Evolutionary conservation across 2,113 vertebrate species (phyloP), one percentile per base, ranked within the genome.

Genomic region (Australoheros scitulus): DNA sequence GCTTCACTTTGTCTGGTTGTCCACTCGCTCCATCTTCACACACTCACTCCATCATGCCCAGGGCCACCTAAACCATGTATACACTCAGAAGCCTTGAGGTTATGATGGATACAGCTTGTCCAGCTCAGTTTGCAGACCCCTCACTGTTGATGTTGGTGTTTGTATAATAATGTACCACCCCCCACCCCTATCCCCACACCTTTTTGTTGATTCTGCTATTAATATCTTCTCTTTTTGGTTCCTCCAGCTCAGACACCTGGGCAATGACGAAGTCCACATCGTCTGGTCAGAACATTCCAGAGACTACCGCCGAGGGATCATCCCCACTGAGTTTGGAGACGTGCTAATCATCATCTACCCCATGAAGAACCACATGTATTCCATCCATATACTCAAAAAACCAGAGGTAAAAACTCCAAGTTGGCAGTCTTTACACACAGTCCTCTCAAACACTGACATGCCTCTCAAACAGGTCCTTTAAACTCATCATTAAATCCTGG

Each of bases 321-420:
- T 99, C 93, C 98, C 98, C 89, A 99, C 98, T 11, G 98, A 99
- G 93, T 99, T 99, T 80, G 98, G 98, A 88, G 98, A 99, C 75
- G 98, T 99, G 50, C 96, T 99, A 56, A 99, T 99, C 86, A 87
- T 99, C 93, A 99, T 99, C 93, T 99, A 99, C 92, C 98, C 98
- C 86, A 98, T 99, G 96, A 99, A 98, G 95, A 99, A 99, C 95
- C 97, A 98, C 92, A 99, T 98, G 98, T 99, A 97, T 94, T 99
- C 97, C 93, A 97, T 99, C 92, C 98, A 99, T 89, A 99, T 99
- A 87, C 97, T 99, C 92, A 99, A 99, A 92, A 99, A 99, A 79
- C 98, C 98, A 20, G 98, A 99, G 97, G 98, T 98, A 96, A 91
- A 32, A 87, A 50, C 6, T 11, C 58, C 14, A 8, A 18, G 14